Conservation (phyloP, 2,888 invertebrate species). For the Caenorhabditis sinica region DNA sequence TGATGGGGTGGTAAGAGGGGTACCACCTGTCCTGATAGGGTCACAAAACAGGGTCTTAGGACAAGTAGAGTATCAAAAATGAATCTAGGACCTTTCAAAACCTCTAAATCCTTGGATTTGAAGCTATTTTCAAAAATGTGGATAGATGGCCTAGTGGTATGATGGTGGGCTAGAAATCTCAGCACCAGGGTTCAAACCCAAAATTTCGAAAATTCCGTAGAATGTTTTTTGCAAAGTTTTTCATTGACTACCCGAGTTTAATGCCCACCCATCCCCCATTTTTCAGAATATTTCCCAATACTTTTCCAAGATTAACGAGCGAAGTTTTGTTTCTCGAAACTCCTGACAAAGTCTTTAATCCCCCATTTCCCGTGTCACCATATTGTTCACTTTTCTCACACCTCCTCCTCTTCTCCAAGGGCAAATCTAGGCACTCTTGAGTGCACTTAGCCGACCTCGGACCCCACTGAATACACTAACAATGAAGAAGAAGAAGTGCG, state of each 20-base stretch:
- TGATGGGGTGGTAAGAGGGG: conserved; percentile 1
- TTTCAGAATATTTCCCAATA: too few relatives aligned
- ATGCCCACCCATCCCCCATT: too few relatives aligned
- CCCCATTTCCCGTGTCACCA: background rate
- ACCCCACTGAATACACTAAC: conserved; percentile 3
- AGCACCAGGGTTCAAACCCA: background rate
- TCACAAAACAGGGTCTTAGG: too few relatives aligned
- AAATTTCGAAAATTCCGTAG: background rate
- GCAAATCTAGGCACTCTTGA: conserved; percentile 34
- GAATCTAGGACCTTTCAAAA: background rate
- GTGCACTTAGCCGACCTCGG: conserved; percentile 47
- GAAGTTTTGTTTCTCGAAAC: too few relatives aligned
- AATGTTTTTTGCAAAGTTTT: background rate
- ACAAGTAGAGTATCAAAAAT: background rate
- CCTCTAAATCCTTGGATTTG: background rate
- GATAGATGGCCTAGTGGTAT: background rate
- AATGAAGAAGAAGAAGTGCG: conserved; percentile 17
- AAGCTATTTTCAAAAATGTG: background rate
- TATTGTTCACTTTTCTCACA: conserved; percentile 10
- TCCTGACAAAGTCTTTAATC: too few relatives aligned
- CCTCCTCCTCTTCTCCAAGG: conserved; percentile 1
- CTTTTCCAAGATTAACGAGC: too few relatives aligned
- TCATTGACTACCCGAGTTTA: too few relatives aligned
- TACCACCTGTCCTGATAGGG: background rate
- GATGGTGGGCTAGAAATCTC: background rate